Conservation (phyloP, 2,888 invertebrate genomes). For the Xestia ashworthii region DNA sequence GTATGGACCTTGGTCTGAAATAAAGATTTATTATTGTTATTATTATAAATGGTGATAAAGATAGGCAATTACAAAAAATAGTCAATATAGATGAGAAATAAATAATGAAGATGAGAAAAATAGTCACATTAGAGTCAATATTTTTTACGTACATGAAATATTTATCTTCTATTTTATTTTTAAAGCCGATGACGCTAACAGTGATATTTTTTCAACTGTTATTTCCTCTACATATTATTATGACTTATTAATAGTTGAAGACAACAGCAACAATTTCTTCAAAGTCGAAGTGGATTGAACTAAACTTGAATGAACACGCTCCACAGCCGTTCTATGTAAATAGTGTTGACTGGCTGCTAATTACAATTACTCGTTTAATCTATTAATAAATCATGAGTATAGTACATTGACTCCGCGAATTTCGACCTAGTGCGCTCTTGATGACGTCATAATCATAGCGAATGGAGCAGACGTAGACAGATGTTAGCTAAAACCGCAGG, state of each 20-base stretch:
- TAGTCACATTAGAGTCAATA: too few species aligned
- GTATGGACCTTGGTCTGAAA: too few species aligned
- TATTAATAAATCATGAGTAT: slow-evolving; percentile 44
- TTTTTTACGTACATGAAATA: background rate
- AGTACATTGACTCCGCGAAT: slow-evolving; percentile 38
- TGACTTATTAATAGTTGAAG: background rate
- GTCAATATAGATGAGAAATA: too few species aligned
- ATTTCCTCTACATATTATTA: background rate
- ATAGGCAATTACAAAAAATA: too few species aligned
- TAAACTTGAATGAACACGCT: slow-evolving; percentile 26
- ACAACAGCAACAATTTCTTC: background rate
- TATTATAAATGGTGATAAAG: background rate
- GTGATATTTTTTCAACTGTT: background rate
- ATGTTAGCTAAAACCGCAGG: slow-evolving; percentile 57
- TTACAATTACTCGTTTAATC: slow-evolving; percentile 29
- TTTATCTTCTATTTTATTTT: slow-evolving; percentile 1
- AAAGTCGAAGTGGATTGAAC: slow-evolving; percentile 4
- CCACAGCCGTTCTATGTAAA: slow-evolving; percentile 7
- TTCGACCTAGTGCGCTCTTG: background rate
- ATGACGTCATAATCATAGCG: slow-evolving; percentile 48
- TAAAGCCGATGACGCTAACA: background rate
- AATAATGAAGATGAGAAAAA: too few species aligned
- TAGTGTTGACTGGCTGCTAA: slow-evolving; percentile 10
- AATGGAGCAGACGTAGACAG: slow-evolving; percentile 34
- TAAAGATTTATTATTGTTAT: too few species aligned